A percentile compares a stretch with the other conserved stretches of the same genome.
These are phyloP conservation scores for Tenthredo amoena DNA, from an alignment of 2,888 invertebrate genomes.

Conservation along the genomic window DNA sequence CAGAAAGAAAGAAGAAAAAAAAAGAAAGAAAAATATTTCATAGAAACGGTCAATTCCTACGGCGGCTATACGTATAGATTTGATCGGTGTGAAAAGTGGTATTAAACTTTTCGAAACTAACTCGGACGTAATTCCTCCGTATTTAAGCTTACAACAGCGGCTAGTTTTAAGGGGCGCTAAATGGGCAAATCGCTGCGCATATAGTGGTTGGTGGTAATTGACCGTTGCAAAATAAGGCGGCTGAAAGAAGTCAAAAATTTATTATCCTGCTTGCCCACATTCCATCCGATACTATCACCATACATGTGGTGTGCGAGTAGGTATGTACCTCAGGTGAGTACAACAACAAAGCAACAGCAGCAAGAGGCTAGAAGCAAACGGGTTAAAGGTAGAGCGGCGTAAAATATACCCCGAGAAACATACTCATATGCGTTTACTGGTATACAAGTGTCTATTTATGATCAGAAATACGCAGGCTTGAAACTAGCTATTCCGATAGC, in stretches of 20 bases:
- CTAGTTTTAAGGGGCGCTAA: conserved; percentile 8
- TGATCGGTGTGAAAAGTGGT: not conserved
- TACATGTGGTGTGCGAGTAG: not conserved
- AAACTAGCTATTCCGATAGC: not conserved
- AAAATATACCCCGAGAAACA: not conserved
- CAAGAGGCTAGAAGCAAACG: conserved; percentile 9
- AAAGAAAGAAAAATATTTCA: not conserved
- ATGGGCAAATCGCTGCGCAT: not conserved
- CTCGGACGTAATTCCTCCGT: not conserved
- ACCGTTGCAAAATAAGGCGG: conserved; percentile 28
- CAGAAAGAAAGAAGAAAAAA: not conserved
- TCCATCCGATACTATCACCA: conserved; percentile 24
- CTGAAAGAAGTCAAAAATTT: conserved; percentile 40
- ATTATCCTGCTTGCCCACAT: conserved; percentile 43
- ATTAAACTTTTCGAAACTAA: not conserved
- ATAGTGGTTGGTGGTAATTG: conserved; percentile 18
- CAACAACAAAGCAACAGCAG: not conserved
- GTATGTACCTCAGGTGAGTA: not conserved
- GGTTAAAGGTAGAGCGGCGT: conserved; percentile 40
- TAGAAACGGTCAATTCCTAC: not conserved
- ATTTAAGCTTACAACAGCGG: not conserved
- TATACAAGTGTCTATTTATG: conserved; percentile 24
- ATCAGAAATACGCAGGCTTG: not conserved
- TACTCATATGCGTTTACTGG: conserved; percentile 3
- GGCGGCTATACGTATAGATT: not conserved